Percentiles rank a stretch among this genome's conserved stretches.
Conservation (phyloP, 2,888 invertebrate species). For the Pyrrhosoma nymphula region DNA sequence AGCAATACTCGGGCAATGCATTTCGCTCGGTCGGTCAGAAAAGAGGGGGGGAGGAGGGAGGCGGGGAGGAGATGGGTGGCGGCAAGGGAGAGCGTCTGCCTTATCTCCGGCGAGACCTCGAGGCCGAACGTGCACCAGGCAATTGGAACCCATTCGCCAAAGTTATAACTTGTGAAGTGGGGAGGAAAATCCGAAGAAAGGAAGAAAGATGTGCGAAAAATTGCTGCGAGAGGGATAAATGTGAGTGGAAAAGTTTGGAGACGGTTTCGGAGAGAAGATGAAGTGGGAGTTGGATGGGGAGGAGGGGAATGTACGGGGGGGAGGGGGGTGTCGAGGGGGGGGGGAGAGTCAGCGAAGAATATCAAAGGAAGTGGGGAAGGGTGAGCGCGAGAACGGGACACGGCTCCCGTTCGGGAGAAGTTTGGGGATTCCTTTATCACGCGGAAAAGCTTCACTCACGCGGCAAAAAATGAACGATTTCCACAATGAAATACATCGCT, state of each 20-base stretch:
- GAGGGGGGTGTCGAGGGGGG: too few relatives aligned
- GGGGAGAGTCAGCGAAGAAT: background rate
- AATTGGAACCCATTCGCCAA: background rate
- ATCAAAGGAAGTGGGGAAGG: too few relatives aligned
- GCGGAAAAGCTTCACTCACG: too few relatives aligned
- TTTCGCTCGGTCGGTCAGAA: too few relatives aligned
- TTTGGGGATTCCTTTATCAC: too few relatives aligned
- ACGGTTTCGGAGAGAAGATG: background rate
- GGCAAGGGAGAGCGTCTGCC: background rate
- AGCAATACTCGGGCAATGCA: too few relatives aligned
- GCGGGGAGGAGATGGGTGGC: background rate
- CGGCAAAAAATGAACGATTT: too few relatives aligned
- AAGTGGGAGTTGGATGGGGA: background rate
- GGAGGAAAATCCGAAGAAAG: background rate
- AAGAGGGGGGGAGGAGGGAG: too few relatives aligned
- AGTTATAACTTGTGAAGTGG: background rate
- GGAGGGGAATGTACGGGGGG: too few relatives aligned
- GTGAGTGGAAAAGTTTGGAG: background rate
- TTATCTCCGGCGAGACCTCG: background rate
- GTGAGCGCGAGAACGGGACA: too few relatives aligned
- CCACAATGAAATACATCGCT: too few relatives aligned
- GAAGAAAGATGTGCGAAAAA: slow-evolving; percentile 18
- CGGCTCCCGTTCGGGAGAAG: too few relatives aligned
- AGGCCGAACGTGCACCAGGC: background rate
- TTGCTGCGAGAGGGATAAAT: background rate